phyloP scores from a whole-genome alignment of 2,113 vertebrate genomes.

The Myxocyprinus asiaticus region DNA sequence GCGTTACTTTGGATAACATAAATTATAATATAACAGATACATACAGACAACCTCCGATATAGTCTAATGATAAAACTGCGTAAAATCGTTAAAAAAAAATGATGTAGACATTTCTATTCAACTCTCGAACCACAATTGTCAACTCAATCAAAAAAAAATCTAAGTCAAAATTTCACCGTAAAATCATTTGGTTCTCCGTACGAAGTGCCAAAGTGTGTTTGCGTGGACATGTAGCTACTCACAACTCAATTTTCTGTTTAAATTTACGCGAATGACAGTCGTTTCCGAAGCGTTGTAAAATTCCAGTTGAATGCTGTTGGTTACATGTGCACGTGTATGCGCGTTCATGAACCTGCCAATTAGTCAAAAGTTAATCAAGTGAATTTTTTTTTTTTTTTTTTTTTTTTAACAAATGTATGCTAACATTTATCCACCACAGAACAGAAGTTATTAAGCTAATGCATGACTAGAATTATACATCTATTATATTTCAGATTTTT shows the following conservation, averaged over 20 bases:
- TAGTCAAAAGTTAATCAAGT: background rate
- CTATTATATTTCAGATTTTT: too few relatives aligned
- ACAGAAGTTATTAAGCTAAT: too few relatives aligned
- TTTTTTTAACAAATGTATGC: background rate
- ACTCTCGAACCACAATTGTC: too few relatives aligned
- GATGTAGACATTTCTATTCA: too few relatives aligned
- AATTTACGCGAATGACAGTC: background rate
- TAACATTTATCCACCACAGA: too few relatives aligned
- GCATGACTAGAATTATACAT: too few relatives aligned
- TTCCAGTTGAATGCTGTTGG: background rate
- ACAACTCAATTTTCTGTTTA: background rate
- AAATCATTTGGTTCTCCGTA: too few relatives aligned
- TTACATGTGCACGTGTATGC: conserved; percentile 3
- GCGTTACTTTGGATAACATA: background rate
- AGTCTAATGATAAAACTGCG: background rate
- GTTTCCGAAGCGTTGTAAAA: background rate
- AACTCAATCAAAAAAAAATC: too few relatives aligned
- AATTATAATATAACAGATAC: background rate
- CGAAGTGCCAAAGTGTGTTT: background rate
- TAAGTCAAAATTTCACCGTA: background rate
- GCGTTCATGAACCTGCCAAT: conserved; percentile 10
- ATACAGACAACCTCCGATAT: background rate
- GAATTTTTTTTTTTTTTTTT: too few relatives aligned
- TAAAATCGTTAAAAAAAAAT: background rate
- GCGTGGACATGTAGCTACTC: background rate